Evolutionary conservation across 2,888 invertebrate species (phyloP).

Genomic region (Caenorhabditis japonica): DNA sequence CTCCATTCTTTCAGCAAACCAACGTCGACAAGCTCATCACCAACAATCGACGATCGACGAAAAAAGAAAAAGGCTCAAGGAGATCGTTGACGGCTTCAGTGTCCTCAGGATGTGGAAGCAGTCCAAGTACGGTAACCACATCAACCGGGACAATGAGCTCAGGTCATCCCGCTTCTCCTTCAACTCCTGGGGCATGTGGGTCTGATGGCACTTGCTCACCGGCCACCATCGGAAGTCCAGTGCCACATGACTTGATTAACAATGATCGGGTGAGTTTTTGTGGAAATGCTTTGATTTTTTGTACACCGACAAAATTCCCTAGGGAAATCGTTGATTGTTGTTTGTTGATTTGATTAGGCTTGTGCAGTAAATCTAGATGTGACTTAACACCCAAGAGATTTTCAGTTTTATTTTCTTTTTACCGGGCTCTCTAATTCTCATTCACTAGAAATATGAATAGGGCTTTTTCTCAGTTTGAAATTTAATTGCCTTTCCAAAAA

Average conservation of each 20-base stretch:
- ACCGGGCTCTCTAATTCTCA: not conserved
- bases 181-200: constrained; percentile 26
- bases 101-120: constrained; percentile 46
- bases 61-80: constrained; percentile 68
- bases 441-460: too few relatives aligned
- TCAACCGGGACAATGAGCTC: constrained; percentile 33
- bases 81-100: constrained; percentile 48
- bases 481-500: too few relatives aligned
- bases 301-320: not conserved
- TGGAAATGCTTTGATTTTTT: not conserved
- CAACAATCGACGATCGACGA: constrained; percentile 68
- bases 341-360: too few relatives aligned
- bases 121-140: constrained; percentile 32
- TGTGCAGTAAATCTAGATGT: too few relatives aligned
- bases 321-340: not conserved
- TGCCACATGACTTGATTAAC: constrained; percentile 43
- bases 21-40: constrained; percentile 75
- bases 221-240: constrained; percentile 42
- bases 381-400: too few relatives aligned
- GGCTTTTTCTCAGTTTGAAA: too few relatives aligned
- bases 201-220: constrained; percentile 50
- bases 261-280: constrained; percentile 47
- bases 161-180: constrained; percentile 13
- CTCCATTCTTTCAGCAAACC: constrained; percentile 71
- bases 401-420: not conserved